These are phyloP conservation scores for Drosophila nigritarsus DNA, from an alignment of 2,888 invertebrate genomes.

Conservation along the genomic window DNA sequence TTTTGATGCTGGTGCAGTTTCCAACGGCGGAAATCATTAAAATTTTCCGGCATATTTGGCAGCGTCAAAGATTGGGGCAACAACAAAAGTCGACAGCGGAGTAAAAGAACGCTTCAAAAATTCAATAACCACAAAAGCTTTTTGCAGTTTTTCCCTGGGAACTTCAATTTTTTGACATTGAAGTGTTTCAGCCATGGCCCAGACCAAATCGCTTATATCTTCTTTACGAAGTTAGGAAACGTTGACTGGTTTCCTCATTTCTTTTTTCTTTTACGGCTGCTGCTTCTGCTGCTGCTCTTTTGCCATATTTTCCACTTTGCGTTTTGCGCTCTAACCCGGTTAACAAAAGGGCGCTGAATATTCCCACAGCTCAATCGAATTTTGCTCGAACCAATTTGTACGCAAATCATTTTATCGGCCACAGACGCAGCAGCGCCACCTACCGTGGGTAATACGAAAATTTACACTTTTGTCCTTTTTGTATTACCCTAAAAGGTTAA, in stretches of 20 bases:
- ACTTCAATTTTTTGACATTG: constrained; percentile 41
- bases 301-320: constrained; percentile 60
- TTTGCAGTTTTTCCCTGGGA: constrained; percentile 40
- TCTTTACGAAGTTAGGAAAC: constrained; percentile 59
- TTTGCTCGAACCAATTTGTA: constrained; percentile 81
- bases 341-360: constrained; percentile 77
- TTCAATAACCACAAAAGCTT: constrained; percentile 71
- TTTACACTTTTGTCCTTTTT: constrained; percentile 51
- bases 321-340: constrained; percentile 66
- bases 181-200: constrained; percentile 35
- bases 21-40: constrained; percentile 70
- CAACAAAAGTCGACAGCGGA: constrained; percentile 17
- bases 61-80: constrained; percentile 43
- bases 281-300: constrained; percentile 44
- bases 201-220: constrained; percentile 61
- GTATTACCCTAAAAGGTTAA: constrained; percentile 13
- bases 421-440: constrained; percentile 46
- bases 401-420: constrained; percentile 81
- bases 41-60: constrained; percentile 76
- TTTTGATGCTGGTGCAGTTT: constrained; percentile 17
- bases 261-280: constrained; percentile 18
- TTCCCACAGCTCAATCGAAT: constrained; percentile 82
- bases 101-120: constrained; percentile 48
- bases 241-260: constrained; percentile 38
- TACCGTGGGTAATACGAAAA: constrained; percentile 52